These are phyloP conservation scores for Zelleria hepariella DNA, from an alignment of 2,888 invertebrate genomes.

Conservation along the genomic window DNA sequence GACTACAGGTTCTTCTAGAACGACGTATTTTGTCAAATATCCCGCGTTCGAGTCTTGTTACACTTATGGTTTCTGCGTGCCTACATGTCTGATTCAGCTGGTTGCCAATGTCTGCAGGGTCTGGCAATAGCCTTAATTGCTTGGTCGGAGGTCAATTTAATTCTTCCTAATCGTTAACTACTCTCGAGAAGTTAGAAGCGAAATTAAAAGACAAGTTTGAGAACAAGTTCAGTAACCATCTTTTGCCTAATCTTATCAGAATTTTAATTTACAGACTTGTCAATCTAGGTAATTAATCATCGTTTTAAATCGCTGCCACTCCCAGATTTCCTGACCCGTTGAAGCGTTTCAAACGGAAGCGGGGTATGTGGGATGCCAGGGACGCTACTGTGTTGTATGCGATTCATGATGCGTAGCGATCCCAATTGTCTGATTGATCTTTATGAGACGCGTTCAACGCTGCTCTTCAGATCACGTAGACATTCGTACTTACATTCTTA, in stretches of 20 bases:
- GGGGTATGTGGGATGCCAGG: slow-evolving; percentile 49
- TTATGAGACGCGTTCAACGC: slow-evolving; percentile 46
- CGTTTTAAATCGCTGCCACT: not conserved
- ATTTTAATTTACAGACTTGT: not conserved
- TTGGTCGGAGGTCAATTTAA: slow-evolving; percentile 58
- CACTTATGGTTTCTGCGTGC: not conserved
- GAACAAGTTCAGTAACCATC: not conserved
- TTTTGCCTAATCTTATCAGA: not conserved
- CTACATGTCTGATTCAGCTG: not conserved
- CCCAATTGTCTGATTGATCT: slow-evolving; percentile 69
- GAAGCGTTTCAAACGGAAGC: slow-evolving; percentile 11
- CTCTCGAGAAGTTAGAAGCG: not conserved
- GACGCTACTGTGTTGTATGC: slow-evolving; percentile 56
- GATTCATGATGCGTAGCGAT: slow-evolving; percentile 49
- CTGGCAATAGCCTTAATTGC: slow-evolving; percentile 37
- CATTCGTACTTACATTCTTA: not conserved
- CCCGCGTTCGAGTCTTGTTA: too few relatives aligned
- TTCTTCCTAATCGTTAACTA: slow-evolving; percentile 48
- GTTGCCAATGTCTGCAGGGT: not conserved
- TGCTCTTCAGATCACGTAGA: not conserved
- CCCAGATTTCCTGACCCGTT: not conserved
- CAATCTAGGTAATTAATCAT: slow-evolving; percentile 9
- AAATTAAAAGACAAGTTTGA: not conserved
- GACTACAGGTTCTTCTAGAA: too few relatives aligned
- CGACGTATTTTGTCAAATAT: too few relatives aligned